Evolutionary conservation across 2,113 vertebrate species (phyloP).

Genomic region (Pelodiscus sinensis): DNA sequence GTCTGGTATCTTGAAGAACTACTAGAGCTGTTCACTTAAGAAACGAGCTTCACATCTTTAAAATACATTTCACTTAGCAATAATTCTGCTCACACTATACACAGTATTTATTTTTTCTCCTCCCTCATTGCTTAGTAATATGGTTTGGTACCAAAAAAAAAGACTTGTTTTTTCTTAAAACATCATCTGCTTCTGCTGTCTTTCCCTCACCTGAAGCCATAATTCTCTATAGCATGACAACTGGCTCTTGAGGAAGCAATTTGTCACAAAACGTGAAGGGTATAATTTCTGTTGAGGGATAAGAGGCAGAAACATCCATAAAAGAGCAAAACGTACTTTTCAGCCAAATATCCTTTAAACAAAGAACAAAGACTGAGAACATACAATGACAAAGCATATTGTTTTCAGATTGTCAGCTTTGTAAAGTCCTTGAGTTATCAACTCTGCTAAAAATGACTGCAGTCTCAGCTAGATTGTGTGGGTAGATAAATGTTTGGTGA

Average conservation of each 20-base stretch:
- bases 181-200: slow-evolving; percentile 39
- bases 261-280: slow-evolving; percentile 40
- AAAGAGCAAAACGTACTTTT: slow-evolving; percentile 25
- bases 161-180: slow-evolving; percentile 30
- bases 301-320: slow-evolving; percentile 18
- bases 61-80: slow-evolving; percentile 33
- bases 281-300: slow-evolving; percentile 10
- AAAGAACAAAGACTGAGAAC: neutral
- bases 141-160: neutral
- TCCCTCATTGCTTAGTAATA: slow-evolving; percentile 40
- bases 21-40: slow-evolving; percentile 14
- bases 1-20: no score
- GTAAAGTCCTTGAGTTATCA: neutral
- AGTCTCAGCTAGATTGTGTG: slow-evolving; percentile 32
- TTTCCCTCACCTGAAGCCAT: slow-evolving; percentile 11
- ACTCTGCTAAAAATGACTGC: neutral
- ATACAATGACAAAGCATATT: neutral
- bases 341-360: slow-evolving; percentile 27
- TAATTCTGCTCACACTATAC: slow-evolving; percentile 25
- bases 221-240: slow-evolving; percentile 28
- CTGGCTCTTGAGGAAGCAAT: slow-evolving; percentile 1
- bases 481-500: slow-evolving; percentile 21
- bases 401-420: neutral
- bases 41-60: slow-evolving; percentile 19
- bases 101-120: neutral